A percentile compares a stretch with the other conserved stretches of the same genome.
Conservation (phyloP, 2,797 vertebrate species). For the Myotis pilosus region DNA sequence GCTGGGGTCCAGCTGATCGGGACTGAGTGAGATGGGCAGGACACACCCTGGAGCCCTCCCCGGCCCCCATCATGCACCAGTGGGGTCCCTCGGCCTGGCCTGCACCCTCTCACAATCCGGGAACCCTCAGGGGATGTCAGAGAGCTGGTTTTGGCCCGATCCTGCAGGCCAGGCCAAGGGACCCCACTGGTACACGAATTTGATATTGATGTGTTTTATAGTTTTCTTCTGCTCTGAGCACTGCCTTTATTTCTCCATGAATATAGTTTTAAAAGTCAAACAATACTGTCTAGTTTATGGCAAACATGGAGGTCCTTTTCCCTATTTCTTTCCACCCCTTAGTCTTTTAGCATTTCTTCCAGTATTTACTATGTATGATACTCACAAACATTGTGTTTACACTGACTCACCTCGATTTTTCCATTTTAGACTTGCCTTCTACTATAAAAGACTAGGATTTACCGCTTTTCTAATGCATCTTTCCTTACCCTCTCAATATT, state of each 20-base stretch:
- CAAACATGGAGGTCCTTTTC: neutral
- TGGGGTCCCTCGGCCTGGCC: too few relatives aligned
- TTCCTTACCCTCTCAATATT: neutral
- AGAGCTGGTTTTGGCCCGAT: too few relatives aligned
- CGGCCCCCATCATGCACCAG: too few relatives aligned
- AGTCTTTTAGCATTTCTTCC: neutral
- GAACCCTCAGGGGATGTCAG: too few relatives aligned
- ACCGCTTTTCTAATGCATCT: neutral
- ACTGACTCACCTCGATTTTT: neutral
- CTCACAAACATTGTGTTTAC: neutral
- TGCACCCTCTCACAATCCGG: too few relatives aligned
- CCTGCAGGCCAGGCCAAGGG: too few relatives aligned
- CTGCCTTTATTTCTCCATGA: neutral
- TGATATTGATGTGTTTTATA: neutral
- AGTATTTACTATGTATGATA: neutral
- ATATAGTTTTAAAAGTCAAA: conserved; percentile 7
- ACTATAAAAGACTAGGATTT: neutral
- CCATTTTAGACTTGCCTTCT: neutral
- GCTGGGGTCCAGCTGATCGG: too few relatives aligned
- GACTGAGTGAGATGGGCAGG: too few relatives aligned
- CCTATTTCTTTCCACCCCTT: neutral
- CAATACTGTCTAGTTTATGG: neutral
- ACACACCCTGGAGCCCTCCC: too few relatives aligned
- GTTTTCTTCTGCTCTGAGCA: neutral
- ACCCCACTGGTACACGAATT: too few relatives aligned